Base-by-base conservation (phyloP, 2,888 invertebrate species). In the Cephus nigrinus region DNA sequence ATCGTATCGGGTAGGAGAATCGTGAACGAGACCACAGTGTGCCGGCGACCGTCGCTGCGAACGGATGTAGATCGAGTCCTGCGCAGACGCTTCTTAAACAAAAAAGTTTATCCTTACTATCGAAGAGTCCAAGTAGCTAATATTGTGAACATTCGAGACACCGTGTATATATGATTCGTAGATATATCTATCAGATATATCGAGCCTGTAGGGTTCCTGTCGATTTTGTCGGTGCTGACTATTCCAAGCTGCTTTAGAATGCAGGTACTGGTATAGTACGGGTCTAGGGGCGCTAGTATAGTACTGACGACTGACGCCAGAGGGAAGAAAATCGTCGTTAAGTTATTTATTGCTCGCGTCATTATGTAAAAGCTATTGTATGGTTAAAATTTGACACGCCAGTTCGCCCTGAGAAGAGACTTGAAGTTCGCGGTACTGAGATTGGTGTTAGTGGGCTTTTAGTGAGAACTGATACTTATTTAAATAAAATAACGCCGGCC, bases 31-130 rank as follows among this genome's bases (percentile, higher is more conserved):
- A 83, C 81, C 82, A 81, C 86, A 85, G 85, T 85, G 77, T 79
- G 81, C 80, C 84, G 85, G 80, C 80, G 81, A 81, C 85, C 86
- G 84, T 80, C 85, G 85, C 80, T 78, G 85, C 79, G 84, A 81
- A 76, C 81, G 86, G 84, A 83, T 85, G 83, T 69, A 55, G 55
- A 23, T 23, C 23, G 23, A 55, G 9, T 55, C 55, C 9, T 55
- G 55, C 55, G 55, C 23, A 55, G 9, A 23, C 23, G 55, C 9
- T 55, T 55, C 5, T 55, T 55, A 55, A 55, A 9, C 23, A 55
- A 55, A 55, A 40, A 55, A 55, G 23, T 55, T 55, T 15, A 55
- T 5, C 23, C 23, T 23, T 23, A 23, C 2, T 55, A 23, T 23
- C 2, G 2, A 23, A 55, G 55, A 55, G 23, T 55, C 23, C 2